Conservation (phyloP, 2,113 vertebrate species). For the Amazona vittata region DNA sequence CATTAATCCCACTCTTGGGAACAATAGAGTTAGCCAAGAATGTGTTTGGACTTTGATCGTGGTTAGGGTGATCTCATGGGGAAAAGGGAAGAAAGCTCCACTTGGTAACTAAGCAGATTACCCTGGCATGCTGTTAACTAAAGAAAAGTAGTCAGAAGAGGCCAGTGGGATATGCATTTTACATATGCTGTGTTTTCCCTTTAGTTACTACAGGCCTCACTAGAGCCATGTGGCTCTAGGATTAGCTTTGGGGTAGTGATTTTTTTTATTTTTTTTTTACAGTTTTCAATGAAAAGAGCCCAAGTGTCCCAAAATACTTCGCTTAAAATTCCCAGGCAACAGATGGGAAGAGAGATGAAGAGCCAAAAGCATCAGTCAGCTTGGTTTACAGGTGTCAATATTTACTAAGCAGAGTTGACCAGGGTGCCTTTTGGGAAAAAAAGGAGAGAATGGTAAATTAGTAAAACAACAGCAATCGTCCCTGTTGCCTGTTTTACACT, state of each 20-base stretch:
- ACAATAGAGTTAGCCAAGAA: constrained; percentile 85
- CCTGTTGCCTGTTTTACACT: constrained; percentile 64
- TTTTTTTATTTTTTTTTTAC: constrained; percentile 57
- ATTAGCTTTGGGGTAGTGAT: constrained; percentile 77
- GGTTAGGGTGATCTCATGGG: constrained; percentile 85
- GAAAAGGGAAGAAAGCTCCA: constrained; percentile 79
- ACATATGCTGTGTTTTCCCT: constrained; percentile 77
- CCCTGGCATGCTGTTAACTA: constrained; percentile 87
- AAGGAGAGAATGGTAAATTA: constrained; percentile 75
- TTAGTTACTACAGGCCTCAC: constrained; percentile 70
- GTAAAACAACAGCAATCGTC: constrained; percentile 83
- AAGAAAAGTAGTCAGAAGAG: constrained; percentile 81
- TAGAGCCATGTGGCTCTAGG: constrained; percentile 80
- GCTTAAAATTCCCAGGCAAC: constrained; percentile 85
- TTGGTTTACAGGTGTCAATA: constrained; percentile 89
- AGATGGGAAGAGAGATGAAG: constrained; percentile 84
- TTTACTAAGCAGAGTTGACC: constrained; percentile 82
- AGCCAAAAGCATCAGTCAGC: constrained; percentile 78
- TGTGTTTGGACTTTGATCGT: constrained; percentile 88
- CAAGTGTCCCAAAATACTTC: constrained; percentile 78
- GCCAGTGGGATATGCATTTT: constrained; percentile 78
- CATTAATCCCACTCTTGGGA: constrained; percentile 95
- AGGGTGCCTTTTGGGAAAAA: constrained; percentile 74
- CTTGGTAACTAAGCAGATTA: constrained; percentile 94
- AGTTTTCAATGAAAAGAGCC: constrained; percentile 79